Conservation (phyloP, 1,140 invertebrate species). For the Hyphantria cunea region DNA sequence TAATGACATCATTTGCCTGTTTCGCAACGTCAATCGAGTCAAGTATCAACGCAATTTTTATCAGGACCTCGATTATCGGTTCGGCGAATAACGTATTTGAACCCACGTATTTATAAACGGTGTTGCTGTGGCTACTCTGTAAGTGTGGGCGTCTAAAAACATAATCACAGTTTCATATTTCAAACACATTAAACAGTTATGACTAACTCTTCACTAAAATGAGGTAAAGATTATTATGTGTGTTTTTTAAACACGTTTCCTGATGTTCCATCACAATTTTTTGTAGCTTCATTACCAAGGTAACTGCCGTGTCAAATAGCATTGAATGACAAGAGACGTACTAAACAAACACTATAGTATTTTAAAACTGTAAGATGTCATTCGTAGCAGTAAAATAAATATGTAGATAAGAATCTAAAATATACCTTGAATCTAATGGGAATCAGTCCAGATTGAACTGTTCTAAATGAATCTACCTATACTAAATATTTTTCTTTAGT, state of each 20-base stretch:
- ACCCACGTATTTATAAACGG: conserved; percentile 8
- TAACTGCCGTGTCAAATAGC: background rate
- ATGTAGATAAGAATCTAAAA: no score
- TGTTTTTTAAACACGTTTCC: background rate
- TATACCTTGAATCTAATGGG: no score
- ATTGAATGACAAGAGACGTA: background rate
- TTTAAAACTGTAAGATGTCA: no score
- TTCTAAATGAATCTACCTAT: no score
- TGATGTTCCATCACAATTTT: background rate
- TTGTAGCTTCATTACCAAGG: background rate
- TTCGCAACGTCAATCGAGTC: background rate
- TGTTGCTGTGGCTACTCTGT: background rate
- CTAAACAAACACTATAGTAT: no score
- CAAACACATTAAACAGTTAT: no score
- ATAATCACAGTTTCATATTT: no score
- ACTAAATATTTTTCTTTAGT: no score
- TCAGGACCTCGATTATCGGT: background rate
- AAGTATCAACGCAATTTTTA: background rate
- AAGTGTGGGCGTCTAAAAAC: background rate
- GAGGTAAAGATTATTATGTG: no score
- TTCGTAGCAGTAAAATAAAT: no score
- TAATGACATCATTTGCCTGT: conserved; percentile 3
- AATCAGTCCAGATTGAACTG: no score
- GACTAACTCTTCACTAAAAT: no score
- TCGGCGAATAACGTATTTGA: conserved; percentile 1